A percentile compares a stretch with the other conserved stretches of the same genome.
phyloP scores from a whole-genome alignment of 2,888 invertebrate species.

The Polietes domitor region DNA sequence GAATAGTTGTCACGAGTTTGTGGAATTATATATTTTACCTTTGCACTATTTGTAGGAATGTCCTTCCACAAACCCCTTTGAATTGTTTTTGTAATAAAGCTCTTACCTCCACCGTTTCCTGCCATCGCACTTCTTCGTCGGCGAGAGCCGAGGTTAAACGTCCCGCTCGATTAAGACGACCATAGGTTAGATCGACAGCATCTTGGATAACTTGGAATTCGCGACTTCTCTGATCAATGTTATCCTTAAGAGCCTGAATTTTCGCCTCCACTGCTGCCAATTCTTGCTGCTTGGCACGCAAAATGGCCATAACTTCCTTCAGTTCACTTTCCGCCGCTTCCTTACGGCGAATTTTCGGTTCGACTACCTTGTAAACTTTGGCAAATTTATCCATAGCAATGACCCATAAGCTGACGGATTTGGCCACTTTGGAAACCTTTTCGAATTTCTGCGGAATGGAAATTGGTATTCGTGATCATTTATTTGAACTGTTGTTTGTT shows the following conservation, averaged over 20 bases:
- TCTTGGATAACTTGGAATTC: conserved; percentile 88
- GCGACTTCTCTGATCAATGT: conserved; percentile 87
- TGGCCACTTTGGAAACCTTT: conserved; percentile 93
- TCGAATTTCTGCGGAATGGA: conserved; percentile 84
- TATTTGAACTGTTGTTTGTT: not conserved
- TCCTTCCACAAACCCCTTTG: no score
- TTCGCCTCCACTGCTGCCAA: conserved; percentile 91
- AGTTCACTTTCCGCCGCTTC: conserved; percentile 90
- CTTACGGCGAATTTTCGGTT: conserved; percentile 91
- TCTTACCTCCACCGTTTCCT: conserved; percentile 83
- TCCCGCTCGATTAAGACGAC: conserved; percentile 90
- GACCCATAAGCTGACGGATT: conserved; percentile 96
- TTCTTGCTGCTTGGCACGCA: conserved; percentile 90
- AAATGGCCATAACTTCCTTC: conserved; percentile 87
- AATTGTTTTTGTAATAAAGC: not conserved
- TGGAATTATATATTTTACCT: no score
- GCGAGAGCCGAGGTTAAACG: conserved; percentile 92
- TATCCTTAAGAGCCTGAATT: conserved; percentile 81
- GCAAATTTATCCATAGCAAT: conserved; percentile 94
- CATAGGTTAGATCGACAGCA: conserved; percentile 89
- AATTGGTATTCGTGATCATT: not conserved
- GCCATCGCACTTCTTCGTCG: conserved; percentile 93
- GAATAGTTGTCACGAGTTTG: no score
- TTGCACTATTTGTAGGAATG: no score
- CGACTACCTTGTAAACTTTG: conserved; percentile 92